Conservation (phyloP, 2,113 vertebrate genomes). For the Mola mola region DNA sequence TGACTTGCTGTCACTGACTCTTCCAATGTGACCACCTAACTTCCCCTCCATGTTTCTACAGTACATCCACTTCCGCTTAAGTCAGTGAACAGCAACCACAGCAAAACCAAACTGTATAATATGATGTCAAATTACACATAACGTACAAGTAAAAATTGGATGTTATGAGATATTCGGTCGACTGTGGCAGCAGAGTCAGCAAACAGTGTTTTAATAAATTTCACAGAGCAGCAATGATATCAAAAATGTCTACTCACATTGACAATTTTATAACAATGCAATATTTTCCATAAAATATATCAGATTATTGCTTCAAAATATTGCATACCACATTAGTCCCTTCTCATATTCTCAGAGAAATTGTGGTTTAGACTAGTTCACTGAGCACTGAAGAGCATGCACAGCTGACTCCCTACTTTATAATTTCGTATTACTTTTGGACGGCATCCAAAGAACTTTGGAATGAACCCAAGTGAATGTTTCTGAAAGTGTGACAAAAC, state of each 20-base stretch:
- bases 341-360: constrained; percentile 22
- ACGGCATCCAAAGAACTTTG: constrained; percentile 44
- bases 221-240: constrained; percentile 20
- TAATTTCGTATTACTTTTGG: constrained; percentile 60
- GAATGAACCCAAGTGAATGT: constrained; percentile 43
- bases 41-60: neutral
- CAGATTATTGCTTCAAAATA: constrained; percentile 36
- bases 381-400: constrained; percentile 18
- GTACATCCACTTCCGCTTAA: neutral
- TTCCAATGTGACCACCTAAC: constrained; percentile 3
- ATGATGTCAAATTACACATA: neutral
- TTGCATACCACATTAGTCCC: constrained; percentile 9
- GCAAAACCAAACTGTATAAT: constrained; percentile 24
- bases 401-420: constrained; percentile 41
- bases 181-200: constrained; percentile 22
- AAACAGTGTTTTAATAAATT: constrained; percentile 42
- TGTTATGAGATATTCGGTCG: constrained; percentile 10
- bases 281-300: constrained; percentile 33
- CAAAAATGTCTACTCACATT: constrained; percentile 13
- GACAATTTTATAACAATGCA: constrained; percentile 29
- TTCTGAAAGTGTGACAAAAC: constrained; percentile 59
- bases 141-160: constrained; percentile 20
- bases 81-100: constrained; percentile 17
- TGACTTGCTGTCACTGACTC: neutral
- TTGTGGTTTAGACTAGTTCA: constrained; percentile 15